phyloP scores from a whole-genome alignment of 2,113 vertebrate genomes.

The Scomber japonicus region DNA sequence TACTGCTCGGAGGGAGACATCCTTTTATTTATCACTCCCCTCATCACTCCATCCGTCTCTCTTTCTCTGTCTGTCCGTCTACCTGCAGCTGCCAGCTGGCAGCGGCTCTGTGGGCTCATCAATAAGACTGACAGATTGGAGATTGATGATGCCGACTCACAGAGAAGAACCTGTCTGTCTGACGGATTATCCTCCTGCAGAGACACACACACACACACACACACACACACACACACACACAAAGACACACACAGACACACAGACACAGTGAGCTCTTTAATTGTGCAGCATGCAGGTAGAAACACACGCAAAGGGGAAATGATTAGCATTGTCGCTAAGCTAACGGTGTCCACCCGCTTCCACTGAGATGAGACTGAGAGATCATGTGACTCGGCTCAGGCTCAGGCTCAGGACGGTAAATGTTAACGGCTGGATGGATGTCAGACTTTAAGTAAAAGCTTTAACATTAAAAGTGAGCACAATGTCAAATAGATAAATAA shows the following conservation, averaged over 20 bases:
- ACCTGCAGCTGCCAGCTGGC: conserved; percentile 72
- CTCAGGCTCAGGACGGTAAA: no score
- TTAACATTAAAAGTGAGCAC: not conserved
- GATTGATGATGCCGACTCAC: conserved; percentile 62
- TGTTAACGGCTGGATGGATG: conserved; percentile 2
- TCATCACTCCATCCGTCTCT: conserved; percentile 61
- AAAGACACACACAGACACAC: conserved; percentile 10
- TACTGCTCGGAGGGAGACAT: not conserved
- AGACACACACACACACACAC: no score
- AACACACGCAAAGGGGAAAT: not conserved
- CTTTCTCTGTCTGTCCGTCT: conserved; percentile 47
- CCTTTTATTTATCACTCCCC: conserved; percentile 61
- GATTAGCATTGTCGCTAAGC: not conserved
- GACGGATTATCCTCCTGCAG: conserved; percentile 58
- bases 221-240: no score
- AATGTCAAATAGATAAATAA: not conserved
- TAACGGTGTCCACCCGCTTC: not conserved
- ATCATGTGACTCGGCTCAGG: no score
- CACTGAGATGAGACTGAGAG: not conserved
- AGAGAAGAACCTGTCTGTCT: conserved; percentile 69
- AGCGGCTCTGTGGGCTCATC: conserved; percentile 61
- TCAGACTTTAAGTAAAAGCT: conserved; percentile 15
- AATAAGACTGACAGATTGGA: conserved; percentile 71
- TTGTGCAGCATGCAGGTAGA: conserved; percentile 22
- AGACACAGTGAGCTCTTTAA: conserved; percentile 3